Conservation (phyloP, 1,140 invertebrate species). For the Pseudomyrmex concolor region DNA sequence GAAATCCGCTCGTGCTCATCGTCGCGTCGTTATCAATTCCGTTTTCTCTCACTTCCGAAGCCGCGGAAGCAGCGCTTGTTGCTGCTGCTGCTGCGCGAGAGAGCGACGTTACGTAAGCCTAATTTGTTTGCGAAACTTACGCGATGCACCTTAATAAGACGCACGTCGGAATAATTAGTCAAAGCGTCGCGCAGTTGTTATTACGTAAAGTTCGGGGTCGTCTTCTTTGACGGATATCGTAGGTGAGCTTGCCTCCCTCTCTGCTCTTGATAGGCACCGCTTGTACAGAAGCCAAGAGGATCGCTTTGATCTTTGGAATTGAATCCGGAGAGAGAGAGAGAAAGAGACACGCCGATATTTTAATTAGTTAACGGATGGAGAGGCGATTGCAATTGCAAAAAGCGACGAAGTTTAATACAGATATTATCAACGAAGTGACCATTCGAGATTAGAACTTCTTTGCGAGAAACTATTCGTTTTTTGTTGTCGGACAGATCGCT, state of each 20-base stretch:
- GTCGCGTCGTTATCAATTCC: slow-evolving; percentile 25
- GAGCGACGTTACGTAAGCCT: slow-evolving; percentile 30
- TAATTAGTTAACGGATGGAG: slow-evolving; percentile 11
- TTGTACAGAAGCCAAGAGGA: background rate
- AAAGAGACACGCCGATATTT: slow-evolving; percentile 23
- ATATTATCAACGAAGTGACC: background rate
- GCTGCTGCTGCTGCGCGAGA: too few species aligned
- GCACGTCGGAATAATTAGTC: slow-evolving; percentile 50
- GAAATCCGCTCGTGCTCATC: background rate
- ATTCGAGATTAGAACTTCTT: slow-evolving; percentile 1
- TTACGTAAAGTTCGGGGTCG: slow-evolving; percentile 17
- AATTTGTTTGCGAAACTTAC: slow-evolving; percentile 46
- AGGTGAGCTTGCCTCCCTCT: slow-evolving; percentile 4
- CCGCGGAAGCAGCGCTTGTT: background rate
- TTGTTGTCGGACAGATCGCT: slow-evolving; percentile 4
- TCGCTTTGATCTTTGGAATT: slow-evolving; percentile 42
- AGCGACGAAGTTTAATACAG: background rate
- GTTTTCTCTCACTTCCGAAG: background rate
- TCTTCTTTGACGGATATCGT: slow-evolving; percentile 34
- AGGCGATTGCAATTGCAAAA: background rate
- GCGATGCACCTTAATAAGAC: slow-evolving; percentile 43
- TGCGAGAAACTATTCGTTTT: background rate
- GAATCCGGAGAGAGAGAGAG: background rate
- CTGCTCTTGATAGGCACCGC: slow-evolving; percentile 25
- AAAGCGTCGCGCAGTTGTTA: slow-evolving; percentile 49